Conservation (phyloP, 2,113 vertebrate genomes). For the Phycodurus eques region DNA sequence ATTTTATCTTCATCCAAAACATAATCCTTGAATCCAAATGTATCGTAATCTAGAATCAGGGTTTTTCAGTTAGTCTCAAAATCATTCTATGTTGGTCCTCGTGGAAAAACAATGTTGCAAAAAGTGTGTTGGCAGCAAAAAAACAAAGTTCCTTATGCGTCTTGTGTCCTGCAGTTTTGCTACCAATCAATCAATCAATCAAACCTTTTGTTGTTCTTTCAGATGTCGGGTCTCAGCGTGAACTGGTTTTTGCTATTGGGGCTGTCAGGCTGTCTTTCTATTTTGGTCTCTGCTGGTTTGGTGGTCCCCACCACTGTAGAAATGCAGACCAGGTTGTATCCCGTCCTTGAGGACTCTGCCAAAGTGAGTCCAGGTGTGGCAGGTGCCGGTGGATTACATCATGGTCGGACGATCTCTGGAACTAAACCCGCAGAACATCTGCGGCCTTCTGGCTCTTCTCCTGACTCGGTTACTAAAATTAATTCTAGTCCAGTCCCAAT, state of each 20-base stretch:
- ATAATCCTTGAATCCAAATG: no score
- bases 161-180: neutral
- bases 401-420: neutral
- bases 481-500: neutral
- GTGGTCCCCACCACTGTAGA: neutral
- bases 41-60: no score
- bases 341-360: neutral
- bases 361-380: neutral
- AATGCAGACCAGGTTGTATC: neutral
- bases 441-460: neutral
- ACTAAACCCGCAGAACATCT: neutral
- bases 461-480: neutral
- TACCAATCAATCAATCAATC: neutral
- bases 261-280: neutral
- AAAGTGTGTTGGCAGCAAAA: slow-evolving; percentile 12
- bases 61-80: neutral
- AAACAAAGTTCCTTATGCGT: neutral
- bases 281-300: neutral
- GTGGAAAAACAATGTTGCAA: slow-evolving; percentile 8
- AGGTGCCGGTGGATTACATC: neutral
- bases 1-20: no score
- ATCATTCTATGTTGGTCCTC: neutral
- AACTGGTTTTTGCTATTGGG: slow-evolving; percentile 4
- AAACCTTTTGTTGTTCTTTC: slow-evolving; percentile 26
- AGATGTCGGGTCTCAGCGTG: slow-evolving; percentile 33